Conservation (phyloP, 1,140 invertebrate species). For the Dysdera silvatica region DNA sequence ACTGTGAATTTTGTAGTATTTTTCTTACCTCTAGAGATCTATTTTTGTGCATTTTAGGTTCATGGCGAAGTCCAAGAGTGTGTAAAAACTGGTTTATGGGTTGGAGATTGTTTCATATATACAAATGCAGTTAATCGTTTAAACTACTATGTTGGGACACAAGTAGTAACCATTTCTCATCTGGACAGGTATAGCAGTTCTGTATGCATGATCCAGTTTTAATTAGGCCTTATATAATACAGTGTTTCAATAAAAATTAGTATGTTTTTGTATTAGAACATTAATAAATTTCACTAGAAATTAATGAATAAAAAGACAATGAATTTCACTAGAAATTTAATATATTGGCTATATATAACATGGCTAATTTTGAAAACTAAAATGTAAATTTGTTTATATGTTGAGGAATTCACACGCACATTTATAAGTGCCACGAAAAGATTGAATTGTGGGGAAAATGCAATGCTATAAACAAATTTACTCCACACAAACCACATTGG, state of each 20-base stretch:
- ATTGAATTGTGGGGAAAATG: too few relatives aligned
- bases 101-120: constrained; percentile 99
- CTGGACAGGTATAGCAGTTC: constrained; percentile 87
- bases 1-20: neutral
- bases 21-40: neutral
- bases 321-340: neutral
- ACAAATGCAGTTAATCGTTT: constrained; percentile 95
- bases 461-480: too few relatives aligned
- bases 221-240: too few relatives aligned
- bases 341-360: neutral
- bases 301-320: neutral
- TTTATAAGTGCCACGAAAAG: too few relatives aligned
- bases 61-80: constrained; percentile 80
- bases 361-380: neutral
- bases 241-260: too few relatives aligned
- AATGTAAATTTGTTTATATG: too few relatives aligned
- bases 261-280: neutral
- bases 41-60: constrained; percentile 51
- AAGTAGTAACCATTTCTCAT: constrained; percentile 96
- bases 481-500: too few relatives aligned
- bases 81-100: constrained; percentile 95
- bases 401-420: too few relatives aligned
- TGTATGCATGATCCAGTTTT: too few relatives aligned
- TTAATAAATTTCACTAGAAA: neutral
- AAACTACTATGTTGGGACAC: constrained; percentile 98